A percentile compares a stretch with the other conserved stretches of the same genome.
phyloP scores from a whole-genome alignment of 2,888 invertebrate genomes.

The Gonocerus acuteangulatus region DNA sequence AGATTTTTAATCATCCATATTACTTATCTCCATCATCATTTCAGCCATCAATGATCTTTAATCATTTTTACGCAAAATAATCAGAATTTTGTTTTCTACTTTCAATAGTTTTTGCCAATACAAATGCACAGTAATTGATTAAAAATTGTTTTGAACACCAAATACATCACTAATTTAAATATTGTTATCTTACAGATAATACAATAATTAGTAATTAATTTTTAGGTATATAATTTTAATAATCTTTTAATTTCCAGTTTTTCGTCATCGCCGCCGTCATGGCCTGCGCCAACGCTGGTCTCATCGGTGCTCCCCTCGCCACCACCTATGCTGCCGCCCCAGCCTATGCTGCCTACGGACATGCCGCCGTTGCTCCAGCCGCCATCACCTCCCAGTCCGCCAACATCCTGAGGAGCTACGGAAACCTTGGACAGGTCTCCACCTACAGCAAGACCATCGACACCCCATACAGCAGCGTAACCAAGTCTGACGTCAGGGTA shows the following conservation, averaged over 20 bases:
- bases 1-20: no score
- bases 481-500: constrained; percentile 60
- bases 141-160: no score
- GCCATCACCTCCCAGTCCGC: constrained; percentile 52
- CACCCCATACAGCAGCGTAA: constrained; percentile 63
- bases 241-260: constrained; percentile 34
- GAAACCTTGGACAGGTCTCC: constrained; percentile 58
- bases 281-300: constrained; percentile 32
- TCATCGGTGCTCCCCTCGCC: constrained; percentile 29
- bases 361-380: constrained; percentile 36
- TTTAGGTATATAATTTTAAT: no score
- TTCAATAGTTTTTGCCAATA: no score
- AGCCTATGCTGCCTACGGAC: constrained; percentile 34
- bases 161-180: no score
- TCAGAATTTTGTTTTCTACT: no score
- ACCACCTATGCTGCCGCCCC: constrained; percentile 32
- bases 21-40: no score
- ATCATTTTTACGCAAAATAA: no score
- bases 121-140: no score
- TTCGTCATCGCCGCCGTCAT: constrained; percentile 34
- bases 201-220: no score
- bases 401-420: constrained; percentile 55
- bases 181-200: no score
- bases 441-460: constrained; percentile 63
- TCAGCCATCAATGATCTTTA: no score